phyloP scores from a whole-genome alignment of 2,113 vertebrate genomes.

The Epinephelus fuscoguttatus region DNA sequence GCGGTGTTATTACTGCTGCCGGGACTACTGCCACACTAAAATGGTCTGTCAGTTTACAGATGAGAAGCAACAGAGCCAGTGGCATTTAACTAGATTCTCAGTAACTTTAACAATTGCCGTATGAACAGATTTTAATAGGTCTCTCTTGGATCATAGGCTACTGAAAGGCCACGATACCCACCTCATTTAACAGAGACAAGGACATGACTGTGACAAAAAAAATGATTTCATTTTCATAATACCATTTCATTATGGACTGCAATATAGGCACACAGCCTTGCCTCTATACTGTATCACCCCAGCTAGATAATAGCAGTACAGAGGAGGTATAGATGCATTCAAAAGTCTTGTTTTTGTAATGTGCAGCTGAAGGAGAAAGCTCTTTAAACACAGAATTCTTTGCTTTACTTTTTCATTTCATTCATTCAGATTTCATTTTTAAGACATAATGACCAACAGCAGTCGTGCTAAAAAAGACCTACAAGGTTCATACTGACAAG shows the following conservation, averaged over 20 bases:
- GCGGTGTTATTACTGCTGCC: conserved; percentile 55
- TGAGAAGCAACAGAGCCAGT: conserved; percentile 73
- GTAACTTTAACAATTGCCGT: conserved; percentile 76
- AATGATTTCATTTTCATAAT: conserved; percentile 59
- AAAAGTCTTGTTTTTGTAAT: background rate
- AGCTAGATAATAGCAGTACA: conserved; percentile 8
- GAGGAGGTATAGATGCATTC: background rate
- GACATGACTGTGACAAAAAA: conserved; percentile 56
- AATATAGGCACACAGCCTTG: conserved; percentile 46
- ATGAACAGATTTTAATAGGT: conserved; percentile 80
- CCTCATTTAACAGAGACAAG: conserved; percentile 75
- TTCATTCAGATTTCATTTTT: conserved; percentile 14
- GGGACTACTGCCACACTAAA: conserved; percentile 62
- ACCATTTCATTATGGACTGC: conserved; percentile 48
- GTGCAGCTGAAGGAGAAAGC: background rate
- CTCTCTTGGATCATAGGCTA: conserved; percentile 74
- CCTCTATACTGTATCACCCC: background rate
- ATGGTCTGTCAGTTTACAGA: conserved; percentile 72
- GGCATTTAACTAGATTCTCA: conserved; percentile 75
- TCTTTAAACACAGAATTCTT: conserved; percentile 6
- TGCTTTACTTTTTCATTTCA: background rate
- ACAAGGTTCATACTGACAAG: conserved; percentile 14
- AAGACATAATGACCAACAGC: background rate
- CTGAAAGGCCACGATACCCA: conserved; percentile 70
- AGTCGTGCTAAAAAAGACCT: background rate